phyloP scores from a whole-genome alignment of 2,113 vertebrate species.

The Dascyllus trimaculatus region DNA sequence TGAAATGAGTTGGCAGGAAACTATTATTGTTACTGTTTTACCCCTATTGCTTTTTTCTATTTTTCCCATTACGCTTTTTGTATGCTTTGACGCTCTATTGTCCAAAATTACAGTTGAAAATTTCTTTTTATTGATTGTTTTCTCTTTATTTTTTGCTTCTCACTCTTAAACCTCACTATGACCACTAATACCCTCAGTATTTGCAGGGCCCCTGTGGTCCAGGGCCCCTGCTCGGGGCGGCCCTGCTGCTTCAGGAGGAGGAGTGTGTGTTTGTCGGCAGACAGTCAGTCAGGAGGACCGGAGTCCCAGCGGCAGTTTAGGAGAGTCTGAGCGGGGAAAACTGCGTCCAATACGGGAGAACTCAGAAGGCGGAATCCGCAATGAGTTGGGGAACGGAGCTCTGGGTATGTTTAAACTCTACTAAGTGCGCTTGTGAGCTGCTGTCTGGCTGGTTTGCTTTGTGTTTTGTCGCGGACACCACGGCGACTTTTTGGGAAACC shows the following conservation, averaged over 20 bases:
- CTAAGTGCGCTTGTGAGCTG: not conserved
- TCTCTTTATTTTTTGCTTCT: no score
- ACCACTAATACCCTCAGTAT: not conserved
- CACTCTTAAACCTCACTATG: not conserved
- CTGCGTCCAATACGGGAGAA: conserved; percentile 70
- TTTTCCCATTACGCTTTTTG: no score
- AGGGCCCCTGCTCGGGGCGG: conserved; percentile 38
- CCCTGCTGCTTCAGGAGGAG: conserved; percentile 54
- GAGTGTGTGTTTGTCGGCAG: conserved; percentile 47
- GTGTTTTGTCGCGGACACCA: not conserved
- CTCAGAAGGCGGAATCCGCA: conserved; percentile 54
- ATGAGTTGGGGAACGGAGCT: conserved; percentile 85
- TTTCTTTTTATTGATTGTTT: not conserved
- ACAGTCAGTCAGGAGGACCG: conserved; percentile 52
- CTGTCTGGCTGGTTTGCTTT: not conserved
- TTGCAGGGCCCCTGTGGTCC: not conserved
- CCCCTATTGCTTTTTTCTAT: no score
- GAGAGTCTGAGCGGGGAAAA: conserved; percentile 60
- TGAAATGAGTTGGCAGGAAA: no score
- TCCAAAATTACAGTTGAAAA: no score
- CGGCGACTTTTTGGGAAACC: conserved; percentile 16
- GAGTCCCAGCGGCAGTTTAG: conserved; percentile 65
- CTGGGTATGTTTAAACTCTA: conserved; percentile 71
- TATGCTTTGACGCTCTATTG: no score
- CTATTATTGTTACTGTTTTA: no score